These are phyloP conservation scores for Lochmaea crataegi DNA, from an alignment of 2,888 invertebrate species.

Conservation along the genomic window DNA sequence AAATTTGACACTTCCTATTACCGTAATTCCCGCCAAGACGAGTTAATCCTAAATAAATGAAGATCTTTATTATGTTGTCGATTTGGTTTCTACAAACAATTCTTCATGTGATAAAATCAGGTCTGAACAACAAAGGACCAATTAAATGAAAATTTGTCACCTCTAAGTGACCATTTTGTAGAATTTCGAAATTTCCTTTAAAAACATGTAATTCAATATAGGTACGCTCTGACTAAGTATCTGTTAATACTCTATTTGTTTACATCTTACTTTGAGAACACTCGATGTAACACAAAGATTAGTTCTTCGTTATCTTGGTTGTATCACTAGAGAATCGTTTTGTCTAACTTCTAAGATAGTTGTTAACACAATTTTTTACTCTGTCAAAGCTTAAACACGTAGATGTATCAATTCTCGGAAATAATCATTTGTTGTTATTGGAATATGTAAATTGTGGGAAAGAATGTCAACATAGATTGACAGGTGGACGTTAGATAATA, in stretches of 20 bases:
- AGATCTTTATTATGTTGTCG: constrained; percentile 37
- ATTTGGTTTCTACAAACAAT: constrained; percentile 37
- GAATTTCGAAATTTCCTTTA: not conserved
- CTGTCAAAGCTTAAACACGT: constrained; percentile 23
- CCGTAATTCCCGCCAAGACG: constrained; percentile 22
- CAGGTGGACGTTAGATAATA: constrained; percentile 11
- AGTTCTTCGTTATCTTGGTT: constrained; percentile 28
- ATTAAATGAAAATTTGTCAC: constrained; percentile 21
- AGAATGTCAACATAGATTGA: constrained; percentile 11
- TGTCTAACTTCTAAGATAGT: constrained; percentile 27
- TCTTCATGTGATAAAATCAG: constrained; percentile 39
- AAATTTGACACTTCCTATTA: constrained; percentile 22
- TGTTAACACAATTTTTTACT: constrained; percentile 32
- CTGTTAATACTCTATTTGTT: constrained; percentile 26
- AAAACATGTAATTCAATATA: constrained; percentile 21
- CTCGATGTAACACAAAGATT: constrained; percentile 12
- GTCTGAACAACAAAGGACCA: constrained; percentile 16
- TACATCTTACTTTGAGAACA: constrained; percentile 18
- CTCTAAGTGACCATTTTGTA: constrained; percentile 16
- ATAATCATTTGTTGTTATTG: constrained; percentile 14
- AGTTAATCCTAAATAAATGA: constrained; percentile 36
- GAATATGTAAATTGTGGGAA: constrained; percentile 28
- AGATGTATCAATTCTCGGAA: constrained; percentile 24
- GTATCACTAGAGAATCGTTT: constrained; percentile 31
- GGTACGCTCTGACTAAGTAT: constrained; percentile 13